Evolutionary conservation across 2,797 vertebrate genomes (phyloP).

Genomic region (Microtus agrestis): DNA sequence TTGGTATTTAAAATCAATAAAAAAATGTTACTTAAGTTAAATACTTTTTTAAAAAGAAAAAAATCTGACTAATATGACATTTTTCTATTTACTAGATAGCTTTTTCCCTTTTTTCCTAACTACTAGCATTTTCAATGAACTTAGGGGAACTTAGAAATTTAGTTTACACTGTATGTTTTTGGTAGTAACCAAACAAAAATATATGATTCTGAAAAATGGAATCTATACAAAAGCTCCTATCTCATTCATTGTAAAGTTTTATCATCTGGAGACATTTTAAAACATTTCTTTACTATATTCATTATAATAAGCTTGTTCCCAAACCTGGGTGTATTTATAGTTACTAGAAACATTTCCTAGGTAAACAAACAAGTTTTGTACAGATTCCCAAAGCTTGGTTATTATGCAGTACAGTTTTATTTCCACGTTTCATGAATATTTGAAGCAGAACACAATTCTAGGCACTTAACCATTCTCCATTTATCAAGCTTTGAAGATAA

Average conservation of each 20-base stretch:
- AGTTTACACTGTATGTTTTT: not conserved
- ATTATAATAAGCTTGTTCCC: not conserved
- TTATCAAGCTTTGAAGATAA: conserved; percentile 13
- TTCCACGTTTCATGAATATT: not conserved
- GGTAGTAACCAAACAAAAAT: not conserved
- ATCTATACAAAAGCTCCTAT: not conserved
- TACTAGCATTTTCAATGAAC: too few species aligned
- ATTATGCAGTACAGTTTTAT: not conserved
- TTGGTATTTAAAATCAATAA: too few species aligned
- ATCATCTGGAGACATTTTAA: not conserved
- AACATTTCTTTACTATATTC: not conserved
- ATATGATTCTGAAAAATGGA: not conserved
- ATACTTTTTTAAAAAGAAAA: not conserved
- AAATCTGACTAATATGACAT: not conserved
- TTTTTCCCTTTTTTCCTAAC: not conserved
- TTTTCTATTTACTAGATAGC: not conserved
- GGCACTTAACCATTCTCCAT: not conserved
- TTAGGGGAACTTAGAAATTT: not conserved
- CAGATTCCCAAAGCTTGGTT: not conserved
- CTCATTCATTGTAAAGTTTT: not conserved
- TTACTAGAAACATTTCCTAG: not conserved
- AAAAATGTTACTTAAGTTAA: too few species aligned
- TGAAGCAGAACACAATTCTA: not conserved
- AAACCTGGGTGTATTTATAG: not conserved
- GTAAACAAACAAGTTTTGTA: not conserved